These are phyloP conservation scores for Oppia nitens DNA, from an alignment of 1,140 invertebrate species.

Conservation along the genomic window DNA sequence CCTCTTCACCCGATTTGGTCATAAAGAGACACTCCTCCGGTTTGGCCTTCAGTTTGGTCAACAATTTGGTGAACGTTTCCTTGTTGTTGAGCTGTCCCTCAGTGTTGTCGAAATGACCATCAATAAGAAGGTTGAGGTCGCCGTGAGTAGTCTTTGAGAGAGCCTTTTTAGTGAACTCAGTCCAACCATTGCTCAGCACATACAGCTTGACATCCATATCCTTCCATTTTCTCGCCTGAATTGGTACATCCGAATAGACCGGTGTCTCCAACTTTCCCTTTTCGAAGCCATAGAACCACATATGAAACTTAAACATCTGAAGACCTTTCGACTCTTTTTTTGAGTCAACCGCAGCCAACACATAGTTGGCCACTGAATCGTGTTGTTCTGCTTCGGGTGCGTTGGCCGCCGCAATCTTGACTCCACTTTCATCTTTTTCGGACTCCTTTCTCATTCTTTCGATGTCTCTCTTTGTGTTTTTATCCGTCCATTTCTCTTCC, in stretches of 20 bases:
- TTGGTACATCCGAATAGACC: slow-evolving; percentile 15
- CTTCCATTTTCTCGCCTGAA: slow-evolving; percentile 13
- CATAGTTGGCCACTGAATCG: slow-evolving; percentile 1
- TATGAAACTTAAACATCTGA: slow-evolving; percentile 3
- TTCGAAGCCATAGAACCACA: slow-evolving; percentile 14
- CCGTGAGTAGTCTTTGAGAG: slow-evolving; percentile 14
- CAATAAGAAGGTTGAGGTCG: slow-evolving; percentile 12
- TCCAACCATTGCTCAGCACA: slow-evolving; percentile 15
- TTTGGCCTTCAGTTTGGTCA: neutral
- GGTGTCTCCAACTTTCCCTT: slow-evolving; percentile 4
- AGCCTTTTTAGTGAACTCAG: slow-evolving; percentile 14
- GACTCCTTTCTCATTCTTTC: neutral
- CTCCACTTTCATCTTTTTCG: neutral
- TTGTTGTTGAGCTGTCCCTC: slow-evolving; percentile 2
- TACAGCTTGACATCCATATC: slow-evolving; percentile 15
- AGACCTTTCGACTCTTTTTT: slow-evolving; percentile 1
- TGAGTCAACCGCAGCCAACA: neutral
- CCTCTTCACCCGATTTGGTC: slow-evolving; percentile 8
- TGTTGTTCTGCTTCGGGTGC: neutral
- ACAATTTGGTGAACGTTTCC: slow-evolving; percentile 6
- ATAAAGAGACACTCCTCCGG: slow-evolving; percentile 12
- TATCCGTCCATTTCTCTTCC: slow-evolving; percentile 18
- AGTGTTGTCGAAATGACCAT: slow-evolving; percentile 12
- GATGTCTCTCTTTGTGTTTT: neutral
- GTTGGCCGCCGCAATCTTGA: neutral